A percentile compares a stretch with the other conserved stretches of the same genome.
phyloP scores from a whole-genome alignment of 2,113 vertebrate species.

The Odobenus rosmarus region DNA sequence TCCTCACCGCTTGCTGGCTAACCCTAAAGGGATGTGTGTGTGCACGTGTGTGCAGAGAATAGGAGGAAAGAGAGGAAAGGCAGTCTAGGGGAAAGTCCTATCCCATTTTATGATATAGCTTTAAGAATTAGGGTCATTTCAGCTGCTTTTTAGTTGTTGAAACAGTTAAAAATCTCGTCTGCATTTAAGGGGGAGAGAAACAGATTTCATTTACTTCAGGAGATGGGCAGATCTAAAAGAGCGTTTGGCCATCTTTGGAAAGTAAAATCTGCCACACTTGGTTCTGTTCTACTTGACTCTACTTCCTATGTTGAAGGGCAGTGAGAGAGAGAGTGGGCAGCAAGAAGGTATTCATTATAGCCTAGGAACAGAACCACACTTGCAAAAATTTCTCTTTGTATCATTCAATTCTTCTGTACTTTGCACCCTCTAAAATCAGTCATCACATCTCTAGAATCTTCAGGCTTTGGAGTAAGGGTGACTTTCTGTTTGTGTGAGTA shows the following conservation, averaged over 20 bases:
- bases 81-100: not conserved
- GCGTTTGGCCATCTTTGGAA: not conserved
- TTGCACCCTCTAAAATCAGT: not conserved
- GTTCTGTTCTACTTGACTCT: not conserved
- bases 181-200: not conserved
- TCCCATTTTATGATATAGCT: not conserved
- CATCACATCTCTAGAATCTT: not conserved
- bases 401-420: not conserved
- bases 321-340: not conserved
- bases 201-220: not conserved
- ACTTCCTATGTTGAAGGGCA: not conserved
- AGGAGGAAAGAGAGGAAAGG: not conserved
- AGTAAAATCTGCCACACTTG: not conserved
- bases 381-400: not conserved
- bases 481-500: not conserved
- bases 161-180: not conserved
- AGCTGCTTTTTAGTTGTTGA: not conserved
- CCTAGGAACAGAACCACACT: not conserved
- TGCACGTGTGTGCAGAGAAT: fast-evolving
- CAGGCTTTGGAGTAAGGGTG: not conserved
- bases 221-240: not conserved
- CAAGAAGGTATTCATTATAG: not conserved
- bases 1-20: not conserved
- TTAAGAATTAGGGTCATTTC: not conserved
- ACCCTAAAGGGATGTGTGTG: not conserved